phyloP scores from a whole-genome alignment of 1,140 invertebrate genomes.

The Neotoxoptera formosana region DNA sequence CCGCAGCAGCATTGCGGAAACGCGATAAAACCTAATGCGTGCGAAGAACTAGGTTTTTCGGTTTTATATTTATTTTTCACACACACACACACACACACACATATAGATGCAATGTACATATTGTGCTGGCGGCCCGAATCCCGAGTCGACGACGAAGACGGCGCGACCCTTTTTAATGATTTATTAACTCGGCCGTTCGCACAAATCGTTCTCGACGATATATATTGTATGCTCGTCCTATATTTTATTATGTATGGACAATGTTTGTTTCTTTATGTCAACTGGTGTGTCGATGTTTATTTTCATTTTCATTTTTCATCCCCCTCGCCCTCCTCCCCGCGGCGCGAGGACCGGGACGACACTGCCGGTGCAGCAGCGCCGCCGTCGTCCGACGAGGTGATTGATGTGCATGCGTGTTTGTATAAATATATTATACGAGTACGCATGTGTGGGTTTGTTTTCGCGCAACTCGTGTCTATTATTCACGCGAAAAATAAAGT shows the following conservation, averaged over 20 bases:
- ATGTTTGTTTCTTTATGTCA: slow-evolving; percentile 22
- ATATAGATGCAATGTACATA: not conserved
- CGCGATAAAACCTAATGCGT: not conserved
- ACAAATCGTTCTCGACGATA: not conserved
- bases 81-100: not conserved
- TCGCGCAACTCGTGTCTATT: not conserved
- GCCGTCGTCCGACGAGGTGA: not conserved
- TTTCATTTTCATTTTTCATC: slow-evolving; percentile 34
- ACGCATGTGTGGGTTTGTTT: not conserved
- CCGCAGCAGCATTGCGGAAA: not conserved
- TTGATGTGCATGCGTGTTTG: not conserved
- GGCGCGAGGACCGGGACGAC: not conserved
- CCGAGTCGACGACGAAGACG: not conserved
- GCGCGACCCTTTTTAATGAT: slow-evolving; percentile 43
- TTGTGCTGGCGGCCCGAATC: not conserved
- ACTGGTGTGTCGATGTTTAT: slow-evolving; percentile 8
- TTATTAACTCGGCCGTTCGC: not conserved
- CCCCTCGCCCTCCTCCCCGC: not conserved
- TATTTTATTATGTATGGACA: slow-evolving; percentile 5
- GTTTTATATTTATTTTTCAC: slow-evolving; percentile 19
- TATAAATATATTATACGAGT: slow-evolving; percentile 24
- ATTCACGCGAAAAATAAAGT: slow-evolving; percentile 2
- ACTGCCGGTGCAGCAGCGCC: not conserved
- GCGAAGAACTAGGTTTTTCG: not conserved
- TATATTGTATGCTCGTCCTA: not conserved